Evolutionary conservation across 2,797 vertebrate genomes (phyloP).

Genomic region (Darevskia mixta): DNA sequence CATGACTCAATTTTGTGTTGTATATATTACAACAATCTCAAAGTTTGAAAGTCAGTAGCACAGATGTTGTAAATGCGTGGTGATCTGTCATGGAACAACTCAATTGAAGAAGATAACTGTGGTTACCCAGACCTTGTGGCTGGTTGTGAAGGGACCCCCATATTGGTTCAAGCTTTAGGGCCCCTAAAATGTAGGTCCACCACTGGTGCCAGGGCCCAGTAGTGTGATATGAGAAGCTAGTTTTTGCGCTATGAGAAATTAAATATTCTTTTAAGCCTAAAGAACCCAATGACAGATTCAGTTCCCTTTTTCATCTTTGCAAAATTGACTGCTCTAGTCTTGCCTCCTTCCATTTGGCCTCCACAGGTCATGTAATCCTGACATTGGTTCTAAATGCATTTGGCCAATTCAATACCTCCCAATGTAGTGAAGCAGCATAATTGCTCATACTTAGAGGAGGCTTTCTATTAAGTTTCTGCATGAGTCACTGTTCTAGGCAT

Average conservation of each 20-base stretch:
- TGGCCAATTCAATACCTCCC: background rate
- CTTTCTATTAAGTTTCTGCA: background rate
- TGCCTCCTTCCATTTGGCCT: background rate
- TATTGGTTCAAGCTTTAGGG: too few relatives aligned
- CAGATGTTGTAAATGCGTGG: too few relatives aligned
- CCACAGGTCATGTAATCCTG: background rate
- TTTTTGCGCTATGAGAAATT: background rate
- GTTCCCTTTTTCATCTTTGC: background rate
- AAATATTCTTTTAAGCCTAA: background rate
- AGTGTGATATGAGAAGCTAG: background rate
- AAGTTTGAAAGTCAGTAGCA: too few relatives aligned
- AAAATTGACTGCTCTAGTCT: background rate
- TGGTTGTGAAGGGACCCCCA: too few relatives aligned
- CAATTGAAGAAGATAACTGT: too few relatives aligned
- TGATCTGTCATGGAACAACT: too few relatives aligned
- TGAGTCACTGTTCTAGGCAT: background rate
- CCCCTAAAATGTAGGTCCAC: too few relatives aligned
- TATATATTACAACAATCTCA: too few relatives aligned
- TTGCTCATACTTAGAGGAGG: background rate
- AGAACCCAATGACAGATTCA: background rate
- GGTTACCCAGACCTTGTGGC: too few relatives aligned
- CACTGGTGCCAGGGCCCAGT: too few relatives aligned
- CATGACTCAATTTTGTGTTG: too few relatives aligned
- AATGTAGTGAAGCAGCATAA: background rate
- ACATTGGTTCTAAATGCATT: background rate